Evolutionary conservation across 2,113 vertebrate genomes (phyloP).

Genomic region (Crotalus tigris): DNA sequence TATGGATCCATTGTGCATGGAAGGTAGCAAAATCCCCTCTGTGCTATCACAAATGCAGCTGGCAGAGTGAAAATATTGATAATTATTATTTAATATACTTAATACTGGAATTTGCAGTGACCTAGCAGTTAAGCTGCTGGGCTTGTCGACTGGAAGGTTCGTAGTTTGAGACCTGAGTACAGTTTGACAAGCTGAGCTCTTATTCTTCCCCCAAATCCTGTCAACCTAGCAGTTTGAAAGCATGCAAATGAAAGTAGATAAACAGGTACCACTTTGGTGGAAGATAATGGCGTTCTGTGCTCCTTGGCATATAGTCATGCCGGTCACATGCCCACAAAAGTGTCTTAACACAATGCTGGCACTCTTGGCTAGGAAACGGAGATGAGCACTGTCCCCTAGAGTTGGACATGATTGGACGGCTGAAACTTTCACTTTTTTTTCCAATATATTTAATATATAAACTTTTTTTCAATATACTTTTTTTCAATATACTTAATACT

Average conservation of each 20-base stretch:
- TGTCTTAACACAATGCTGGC: not conserved
- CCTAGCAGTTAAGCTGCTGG: not conserved
- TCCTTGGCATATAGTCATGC: not conserved
- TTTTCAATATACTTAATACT: not conserved
- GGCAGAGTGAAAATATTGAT: not conserved
- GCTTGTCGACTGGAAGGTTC: not conserved
- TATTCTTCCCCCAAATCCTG: not conserved
- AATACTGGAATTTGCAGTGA: not conserved
- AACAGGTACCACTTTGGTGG: not conserved
- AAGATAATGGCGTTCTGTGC: not conserved
- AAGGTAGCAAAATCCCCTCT: not conserved
- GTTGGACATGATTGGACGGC: not conserved
- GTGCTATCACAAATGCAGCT: not conserved
- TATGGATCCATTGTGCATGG: not conserved
- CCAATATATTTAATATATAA: not conserved
- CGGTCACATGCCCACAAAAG: not conserved
- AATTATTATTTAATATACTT: not conserved
- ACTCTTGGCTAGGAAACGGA: not conserved
- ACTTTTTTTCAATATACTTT: not conserved
- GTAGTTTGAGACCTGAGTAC: not conserved
- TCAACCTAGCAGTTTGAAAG: not conserved
- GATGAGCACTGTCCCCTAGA: not conserved
- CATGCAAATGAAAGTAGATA: not conserved
- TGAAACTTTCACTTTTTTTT: not conserved
- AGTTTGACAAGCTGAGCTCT: not conserved